Base-by-base conservation (phyloP, 2,797 vertebrate genomes). In the Streptopelia turtur region DNA sequence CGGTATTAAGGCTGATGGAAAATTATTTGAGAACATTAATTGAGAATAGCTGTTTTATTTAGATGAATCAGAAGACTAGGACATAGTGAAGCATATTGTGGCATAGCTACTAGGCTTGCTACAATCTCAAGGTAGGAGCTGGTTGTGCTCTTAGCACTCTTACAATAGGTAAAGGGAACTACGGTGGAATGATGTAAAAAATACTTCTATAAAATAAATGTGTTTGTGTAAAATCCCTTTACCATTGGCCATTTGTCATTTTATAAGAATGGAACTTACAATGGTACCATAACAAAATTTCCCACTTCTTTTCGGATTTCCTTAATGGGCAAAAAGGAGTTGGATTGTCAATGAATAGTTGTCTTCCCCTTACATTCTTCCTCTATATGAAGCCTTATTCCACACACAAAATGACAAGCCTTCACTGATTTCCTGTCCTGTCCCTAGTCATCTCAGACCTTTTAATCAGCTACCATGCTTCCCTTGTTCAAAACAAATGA, bases 1-100 rank as follows among this genome's bases (percentile, higher is more conserved):
- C 2, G 0, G 0, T 15, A 16, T 43, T 52, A 50, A 64, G 13
- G 22, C 8, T 53, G 41, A n/a, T 52, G 22, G 39, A 24, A 87
- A 41, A 13, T 27, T 82, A 55, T 71, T 64, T 39, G n/a, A 23
- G 31, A 72, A 65, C 31, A 23, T 70, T 74, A 17, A 16, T 1
- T 17, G 23, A 50, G 18, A 77, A 49, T 10, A 47, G 14, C 23
- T 64, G 13, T 13, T 79, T 41, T 14, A 15, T 31, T n/a, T 37
- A 33, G 24, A 39, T 68, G 41, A 89, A 39, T 72, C 17, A 53
- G 31, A 72, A 50, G 30, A 6, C 3, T 27, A 47, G 30, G 30
- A 69, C 56, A 35, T n/a, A 33, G 18, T 11, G 18, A 69, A 20
- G 22, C 2, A 4, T 64, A 45, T 25, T 45, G 28, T 28, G 39